phyloP scores from a whole-genome alignment of 2,797 vertebrate genomes.

The Molossus molossus region DNA sequence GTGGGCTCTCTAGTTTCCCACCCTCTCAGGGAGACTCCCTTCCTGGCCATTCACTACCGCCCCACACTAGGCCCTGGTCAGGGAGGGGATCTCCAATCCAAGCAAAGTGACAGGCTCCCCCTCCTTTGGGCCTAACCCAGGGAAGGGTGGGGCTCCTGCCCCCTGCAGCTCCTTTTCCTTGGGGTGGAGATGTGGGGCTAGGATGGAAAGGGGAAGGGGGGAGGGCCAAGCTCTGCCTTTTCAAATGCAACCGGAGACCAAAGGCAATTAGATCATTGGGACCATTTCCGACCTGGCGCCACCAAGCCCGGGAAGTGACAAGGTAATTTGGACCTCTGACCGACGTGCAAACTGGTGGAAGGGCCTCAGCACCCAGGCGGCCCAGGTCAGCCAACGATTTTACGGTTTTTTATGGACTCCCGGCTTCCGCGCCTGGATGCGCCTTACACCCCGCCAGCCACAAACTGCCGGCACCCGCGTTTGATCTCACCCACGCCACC shows the following conservation, averaged over 20 bases:
- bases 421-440: conserved; percentile 85
- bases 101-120: neutral
- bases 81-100: conserved; percentile 56
- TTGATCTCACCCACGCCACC: conserved; percentile 84
- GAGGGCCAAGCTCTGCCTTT: conserved; percentile 87
- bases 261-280: conserved; percentile 90
- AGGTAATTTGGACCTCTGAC: conserved; percentile 90
- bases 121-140: conserved; percentile 48
- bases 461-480: conserved; percentile 85
- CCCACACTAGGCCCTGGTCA: neutral
- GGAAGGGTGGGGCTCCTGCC: conserved; percentile 78
- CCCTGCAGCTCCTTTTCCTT: conserved; percentile 82
- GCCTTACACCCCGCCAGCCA: conserved; percentile 85
- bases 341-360: conserved; percentile 88
- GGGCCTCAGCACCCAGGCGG: conserved; percentile 75
- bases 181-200: conserved; percentile 71
- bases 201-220: conserved; percentile 65
- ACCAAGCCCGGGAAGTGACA: conserved; percentile 90
- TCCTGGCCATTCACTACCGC: conserved; percentile 3
- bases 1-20: neutral
- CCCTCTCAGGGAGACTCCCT: conserved; percentile 12
- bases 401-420: conserved; percentile 87
- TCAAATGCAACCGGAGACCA: conserved; percentile 92
- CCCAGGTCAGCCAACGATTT: conserved; percentile 79
- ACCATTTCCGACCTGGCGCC: conserved; percentile 93